Evolutionary conservation across 2,888 invertebrate genomes (phyloP), one percentile per base, ranked within the genome.

Genomic region (Chrysolina americana): DNA sequence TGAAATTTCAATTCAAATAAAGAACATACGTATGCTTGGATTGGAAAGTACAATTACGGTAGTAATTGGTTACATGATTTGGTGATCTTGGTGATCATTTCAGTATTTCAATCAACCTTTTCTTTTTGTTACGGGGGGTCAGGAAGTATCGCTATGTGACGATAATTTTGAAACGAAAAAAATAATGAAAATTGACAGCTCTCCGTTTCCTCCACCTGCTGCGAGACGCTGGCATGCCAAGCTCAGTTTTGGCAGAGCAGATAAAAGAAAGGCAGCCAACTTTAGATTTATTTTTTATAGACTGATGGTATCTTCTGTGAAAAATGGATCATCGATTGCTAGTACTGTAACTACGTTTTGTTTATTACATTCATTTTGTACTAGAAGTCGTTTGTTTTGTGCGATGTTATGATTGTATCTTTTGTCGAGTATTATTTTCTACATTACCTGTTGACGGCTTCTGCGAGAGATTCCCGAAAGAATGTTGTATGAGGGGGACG

Each of bases 401-500:
- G 79, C 82, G 81, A 83, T 84, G 80, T 83, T 82, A 78, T 78
- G 78, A 76, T 76, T 77, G 76, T 69, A 75, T 72, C 75, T 70
- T 66, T 68, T 59, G 41, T 23, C 63, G 28, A 48, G 62, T 72
- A 50, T 63, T 63, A 68, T 68, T 64, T 62, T 63, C 68, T 75
- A 71, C 50, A 50, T 50, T 36, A 66, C 41, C 48, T 50, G 66
- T 63, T 63, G 64, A 70, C 68, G 68, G 76, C 71, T 68, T 75
- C 79, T 74, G 78, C 73, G 36, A 75, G 70, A 69, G 62, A 75
- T 75, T 84, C 84, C 84, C 83, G 84, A 84, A 81, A 85, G 83
- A 84, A 81, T 72, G 75, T 75, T 72, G 68, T 69, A 70, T 23
- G 23, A 23, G 65, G 71, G 70, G 72, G 72, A 70, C 66, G 53